These are phyloP conservation scores for Actinia equina DNA, from an alignment of 64 coral and sea anemone genomes.

Conservation along the genomic window DNA sequence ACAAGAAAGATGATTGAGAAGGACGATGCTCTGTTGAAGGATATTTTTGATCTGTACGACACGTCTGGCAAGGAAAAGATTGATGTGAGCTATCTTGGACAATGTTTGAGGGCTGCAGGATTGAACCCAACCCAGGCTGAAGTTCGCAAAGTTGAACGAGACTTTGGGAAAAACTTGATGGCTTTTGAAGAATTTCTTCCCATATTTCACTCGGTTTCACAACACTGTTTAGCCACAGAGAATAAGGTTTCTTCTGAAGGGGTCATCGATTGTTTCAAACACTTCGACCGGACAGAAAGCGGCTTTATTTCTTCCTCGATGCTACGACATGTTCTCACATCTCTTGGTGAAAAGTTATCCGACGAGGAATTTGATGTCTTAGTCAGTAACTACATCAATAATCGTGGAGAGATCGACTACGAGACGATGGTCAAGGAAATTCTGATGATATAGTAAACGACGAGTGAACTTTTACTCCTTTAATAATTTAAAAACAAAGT, in stretches of 20 bases:
- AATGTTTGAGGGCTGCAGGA: conserved; percentile 75
- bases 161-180: conserved; percentile 72
- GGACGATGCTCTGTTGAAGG: conserved; percentile 77
- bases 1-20: conserved; percentile 41
- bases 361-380: conserved; percentile 88
- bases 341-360: conserved; percentile 82
- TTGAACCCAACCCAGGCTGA: conserved; percentile 89
- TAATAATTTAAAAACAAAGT: conserved; percentile 4
- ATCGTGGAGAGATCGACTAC: conserved; percentile 80
- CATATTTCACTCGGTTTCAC: conserved; percentile 73
- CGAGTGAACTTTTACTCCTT: not conserved
- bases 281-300: conserved; percentile 78
- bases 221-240: conserved; percentile 51
- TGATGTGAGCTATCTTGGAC: conserved; percentile 58
- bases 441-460: not conserved
- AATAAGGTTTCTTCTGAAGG: conserved; percentile 69
- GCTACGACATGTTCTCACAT: conserved; percentile 84
- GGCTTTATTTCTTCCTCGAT: conserved; percentile 76
- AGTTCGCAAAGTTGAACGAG: conserved; percentile 82
- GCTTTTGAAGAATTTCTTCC: conserved; percentile 91
- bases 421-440: conserved; percentile 68
- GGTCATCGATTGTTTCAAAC: conserved; percentile 89
- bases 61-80: conserved; percentile 83
- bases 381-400: conserved; percentile 65
- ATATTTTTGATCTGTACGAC: conserved; percentile 92